Base-by-base conservation (phyloP, 2,113 vertebrate genomes). In the Thomomys bottae region DNA sequence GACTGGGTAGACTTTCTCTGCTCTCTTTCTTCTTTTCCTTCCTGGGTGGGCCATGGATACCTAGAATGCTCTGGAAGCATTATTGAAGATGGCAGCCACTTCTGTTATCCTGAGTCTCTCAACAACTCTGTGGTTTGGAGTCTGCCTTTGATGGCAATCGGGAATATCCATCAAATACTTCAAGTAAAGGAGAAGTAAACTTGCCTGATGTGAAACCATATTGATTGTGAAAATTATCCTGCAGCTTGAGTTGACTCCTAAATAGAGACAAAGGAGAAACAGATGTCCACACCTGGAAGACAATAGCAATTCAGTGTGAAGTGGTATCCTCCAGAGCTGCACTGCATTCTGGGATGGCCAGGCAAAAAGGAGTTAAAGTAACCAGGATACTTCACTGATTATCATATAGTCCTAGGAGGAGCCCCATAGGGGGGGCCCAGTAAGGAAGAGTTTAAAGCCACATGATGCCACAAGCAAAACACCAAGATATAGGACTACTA, bases 401-500 rank as follows among this genome's bases (percentile, higher is more conserved):
- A 72, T 2, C 23, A 59, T 17, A 2, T 32, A 17, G 61, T 63
- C 26, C 67, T 45, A 8, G 32, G 38, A 28, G 3, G 17, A 18
- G 24, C n/a, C n/a, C n/a, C n/a, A n/a, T n/a, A n/a, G n/a, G n/a
- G n/a, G n/a, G n/a, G n/a, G n/a, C n/a, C n/a, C n/a, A n/a, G n/a
- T n/a, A n/a, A n/a, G n/a, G n/a, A n/a, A 67, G 12, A n/a, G 26
- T n/a, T 72, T 54, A 72, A 78, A 83, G 32, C 26, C 49, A 73
- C 23, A 15, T 21, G 30, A 61, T 77, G 59, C 70, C 73, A 76
- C 54, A 71, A 70, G 81, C 68, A 90, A 89, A 77, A 84, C 3
- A 38, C 28, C 32, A 72, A 15, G 42, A 30, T 61, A 14, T 32
- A 14, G n/a, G 42, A 57, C 42, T 20, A 61, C 71, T 70, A 76